Evolutionary conservation across 2,113 vertebrate species (phyloP).

Genomic region (Anser cygnoides): DNA sequence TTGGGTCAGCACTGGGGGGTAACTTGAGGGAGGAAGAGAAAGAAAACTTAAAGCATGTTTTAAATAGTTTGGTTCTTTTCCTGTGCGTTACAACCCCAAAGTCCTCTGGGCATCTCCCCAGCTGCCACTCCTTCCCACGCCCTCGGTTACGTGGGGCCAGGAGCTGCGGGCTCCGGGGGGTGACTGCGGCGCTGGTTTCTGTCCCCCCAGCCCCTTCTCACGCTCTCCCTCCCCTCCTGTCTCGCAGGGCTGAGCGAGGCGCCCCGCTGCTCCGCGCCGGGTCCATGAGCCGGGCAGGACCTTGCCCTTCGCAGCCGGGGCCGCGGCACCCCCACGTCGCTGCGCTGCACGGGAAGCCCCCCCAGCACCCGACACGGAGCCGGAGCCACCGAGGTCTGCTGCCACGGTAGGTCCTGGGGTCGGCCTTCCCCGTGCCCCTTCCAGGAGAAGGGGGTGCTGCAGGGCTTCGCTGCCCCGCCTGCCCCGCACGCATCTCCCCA

Average conservation of each 20-base stretch:
- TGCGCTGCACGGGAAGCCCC: neutral
- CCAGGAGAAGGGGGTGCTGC: accelerated
- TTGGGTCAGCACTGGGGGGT: neutral
- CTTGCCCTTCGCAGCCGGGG: neutral
- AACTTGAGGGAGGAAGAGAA: neutral
- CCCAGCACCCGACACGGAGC: neutral
- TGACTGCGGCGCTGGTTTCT: too few relatives aligned
- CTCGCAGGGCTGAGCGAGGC: constrained; percentile 33
- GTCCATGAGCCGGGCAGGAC: constrained; percentile 53
- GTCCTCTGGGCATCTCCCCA: neutral
- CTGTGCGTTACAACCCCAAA: neutral
- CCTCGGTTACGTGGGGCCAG: too few relatives aligned
- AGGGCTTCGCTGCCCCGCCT: accelerated
- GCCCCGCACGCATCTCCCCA: accelerated
- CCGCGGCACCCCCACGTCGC: neutral
- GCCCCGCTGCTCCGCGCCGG: neutral
- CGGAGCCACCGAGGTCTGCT: neutral
- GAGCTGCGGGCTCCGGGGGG: neutral
- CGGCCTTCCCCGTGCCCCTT: accelerated
- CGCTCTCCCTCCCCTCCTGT: neutral
- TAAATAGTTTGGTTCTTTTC: neutral
- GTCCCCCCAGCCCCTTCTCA: neutral
- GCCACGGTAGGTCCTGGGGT: constrained; percentile 12
- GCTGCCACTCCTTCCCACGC: too few relatives aligned
- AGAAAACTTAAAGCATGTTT: neutral